Conservation (phyloP, 2,797 vertebrate genomes). For the Pristis pectinata region DNA sequence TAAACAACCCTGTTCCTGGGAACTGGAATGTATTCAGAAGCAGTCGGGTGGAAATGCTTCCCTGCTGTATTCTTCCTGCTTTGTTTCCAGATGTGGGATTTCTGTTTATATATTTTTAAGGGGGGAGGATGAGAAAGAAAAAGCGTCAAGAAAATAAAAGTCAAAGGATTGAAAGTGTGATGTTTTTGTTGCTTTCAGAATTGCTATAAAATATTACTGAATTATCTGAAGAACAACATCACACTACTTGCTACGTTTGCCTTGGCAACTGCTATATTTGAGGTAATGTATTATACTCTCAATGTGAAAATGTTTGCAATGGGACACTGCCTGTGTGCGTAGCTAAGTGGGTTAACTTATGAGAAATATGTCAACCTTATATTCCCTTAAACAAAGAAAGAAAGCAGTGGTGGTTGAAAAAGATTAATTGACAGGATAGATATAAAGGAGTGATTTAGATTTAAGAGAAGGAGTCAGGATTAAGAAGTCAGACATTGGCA, state of each 20-base stretch:
- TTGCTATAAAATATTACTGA: slow-evolving; percentile 55
- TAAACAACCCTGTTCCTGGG: neutral
- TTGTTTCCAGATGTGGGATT: neutral
- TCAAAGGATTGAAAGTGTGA: neutral
- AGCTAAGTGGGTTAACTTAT: no score
- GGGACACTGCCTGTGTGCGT: no score
- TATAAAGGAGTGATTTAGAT: no score
- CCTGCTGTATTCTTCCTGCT: neutral
- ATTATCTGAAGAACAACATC: slow-evolving; percentile 54
- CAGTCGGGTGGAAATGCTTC: neutral
- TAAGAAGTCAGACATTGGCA: no score
- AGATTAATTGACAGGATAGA: no score
- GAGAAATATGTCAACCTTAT: no score
- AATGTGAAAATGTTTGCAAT: no score
- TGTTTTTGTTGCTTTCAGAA: slow-evolving; percentile 44
- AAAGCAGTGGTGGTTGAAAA: no score
- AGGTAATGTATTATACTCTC: slow-evolving; percentile 53
- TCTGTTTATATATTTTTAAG: neutral
- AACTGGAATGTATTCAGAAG: neutral
- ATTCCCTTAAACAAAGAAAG: no score
- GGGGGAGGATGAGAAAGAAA: neutral
- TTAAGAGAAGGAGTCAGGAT: no score
- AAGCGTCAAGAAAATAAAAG: neutral
- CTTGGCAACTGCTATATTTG: slow-evolving; percentile 62
- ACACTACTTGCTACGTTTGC: slow-evolving; percentile 60